Evolutionary conservation across 2,888 invertebrate genomes (phyloP).

Genomic region (Cenopis cana): DNA sequence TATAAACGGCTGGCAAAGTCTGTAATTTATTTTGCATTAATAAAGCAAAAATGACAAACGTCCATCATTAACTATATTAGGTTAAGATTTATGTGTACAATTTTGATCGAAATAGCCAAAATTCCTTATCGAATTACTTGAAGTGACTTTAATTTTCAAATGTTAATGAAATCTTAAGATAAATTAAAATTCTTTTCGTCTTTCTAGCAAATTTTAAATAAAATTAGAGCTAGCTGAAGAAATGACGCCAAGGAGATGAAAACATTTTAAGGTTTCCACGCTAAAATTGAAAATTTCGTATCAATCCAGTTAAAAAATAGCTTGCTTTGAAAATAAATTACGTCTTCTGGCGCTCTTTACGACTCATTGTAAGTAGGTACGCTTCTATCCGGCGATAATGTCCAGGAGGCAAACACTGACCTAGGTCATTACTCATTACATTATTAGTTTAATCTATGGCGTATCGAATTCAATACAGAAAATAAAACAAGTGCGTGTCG

Average conservation of each 20-base stretch:
- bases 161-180: background rate
- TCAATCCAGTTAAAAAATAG: too few species aligned
- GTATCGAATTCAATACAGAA: too few species aligned
- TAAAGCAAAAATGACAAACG: background rate
- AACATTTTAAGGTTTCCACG: background rate
- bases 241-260: background rate
- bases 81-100: background rate
- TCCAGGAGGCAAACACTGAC: too few species aligned
- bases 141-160: background rate
- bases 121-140: background rate
- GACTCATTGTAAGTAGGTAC: too few species aligned
- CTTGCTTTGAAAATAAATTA: too few species aligned
- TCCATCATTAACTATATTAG: background rate
- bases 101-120: background rate
- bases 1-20: too few species aligned
- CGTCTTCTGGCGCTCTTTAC: too few species aligned
- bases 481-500: too few species aligned
- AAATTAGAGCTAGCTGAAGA: background rate
- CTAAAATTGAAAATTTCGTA: background rate
- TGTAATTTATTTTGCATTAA: too few species aligned
- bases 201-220: background rate
- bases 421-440: too few species aligned
- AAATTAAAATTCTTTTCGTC: background rate
- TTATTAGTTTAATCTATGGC: too few species aligned
- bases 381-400: too few species aligned